A percentile compares a stretch with the other conserved stretches of the same genome.
Conservation (phyloP, 2,797 vertebrate genomes). For the Catharus ustulatus region DNA sequence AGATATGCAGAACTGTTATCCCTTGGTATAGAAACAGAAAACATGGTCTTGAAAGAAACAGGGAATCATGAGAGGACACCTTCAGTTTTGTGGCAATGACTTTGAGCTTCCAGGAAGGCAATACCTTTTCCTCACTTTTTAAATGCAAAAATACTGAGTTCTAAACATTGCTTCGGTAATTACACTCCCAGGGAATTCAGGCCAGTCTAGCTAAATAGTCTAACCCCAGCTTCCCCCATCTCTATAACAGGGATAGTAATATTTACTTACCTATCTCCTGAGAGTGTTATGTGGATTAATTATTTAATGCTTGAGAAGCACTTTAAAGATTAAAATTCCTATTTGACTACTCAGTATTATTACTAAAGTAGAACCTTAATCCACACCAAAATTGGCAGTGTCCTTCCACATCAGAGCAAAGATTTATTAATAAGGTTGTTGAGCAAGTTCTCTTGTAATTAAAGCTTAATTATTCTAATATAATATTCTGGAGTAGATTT, state of each 20-base stretch:
- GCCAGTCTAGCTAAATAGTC: background rate
- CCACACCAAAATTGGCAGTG: constrained; percentile 18
- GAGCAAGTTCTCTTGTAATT: constrained; percentile 13
- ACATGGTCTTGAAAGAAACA: constrained; percentile 28
- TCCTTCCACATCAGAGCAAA: background rate
- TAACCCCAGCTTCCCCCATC: background rate
- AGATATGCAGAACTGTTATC: constrained; percentile 29
- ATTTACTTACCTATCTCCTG: constrained; percentile 16
- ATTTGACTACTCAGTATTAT: background rate
- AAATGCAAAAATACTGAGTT: background rate
- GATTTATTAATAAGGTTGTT: constrained; percentile 22
- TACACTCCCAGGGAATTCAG: background rate
- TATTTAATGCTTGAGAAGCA: constrained; percentile 44
- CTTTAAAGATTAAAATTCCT: constrained; percentile 51
- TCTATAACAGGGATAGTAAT: background rate
- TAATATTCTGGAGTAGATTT: constrained; percentile 5
- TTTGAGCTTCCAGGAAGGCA: background rate
- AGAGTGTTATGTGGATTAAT: constrained; percentile 12
- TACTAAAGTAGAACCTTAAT: constrained; percentile 52
- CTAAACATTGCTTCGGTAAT: background rate
- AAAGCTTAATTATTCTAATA: constrained; percentile 25
- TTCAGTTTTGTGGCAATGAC: background rate
- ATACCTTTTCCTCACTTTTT: background rate
- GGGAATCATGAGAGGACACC: background rate
- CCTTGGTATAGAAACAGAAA: constrained; percentile 36